Conservation (phyloP, 2,888 invertebrate species). For the Drosophila lutescens region DNA sequence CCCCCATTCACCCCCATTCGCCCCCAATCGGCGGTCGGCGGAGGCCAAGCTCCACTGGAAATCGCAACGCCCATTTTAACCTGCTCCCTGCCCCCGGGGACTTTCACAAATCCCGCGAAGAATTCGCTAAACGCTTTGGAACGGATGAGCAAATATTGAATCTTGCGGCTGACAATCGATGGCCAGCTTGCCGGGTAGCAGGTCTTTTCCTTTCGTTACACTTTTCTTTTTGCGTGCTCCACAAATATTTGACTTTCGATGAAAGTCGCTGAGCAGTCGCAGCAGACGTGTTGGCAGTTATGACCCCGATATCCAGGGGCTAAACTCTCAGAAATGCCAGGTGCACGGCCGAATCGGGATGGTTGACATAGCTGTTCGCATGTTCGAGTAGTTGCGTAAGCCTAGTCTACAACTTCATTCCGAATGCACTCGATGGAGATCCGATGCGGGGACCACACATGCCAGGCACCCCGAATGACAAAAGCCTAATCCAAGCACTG, state of each 20-base stretch:
- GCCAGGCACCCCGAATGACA: constrained; percentile 38
- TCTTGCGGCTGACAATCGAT: constrained; percentile 36
- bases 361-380: constrained; percentile 59
- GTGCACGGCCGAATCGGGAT: constrained; percentile 53
- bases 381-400: constrained; percentile 42
- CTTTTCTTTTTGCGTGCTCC: constrained; percentile 70
- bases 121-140: constrained; percentile 43
- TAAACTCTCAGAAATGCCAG: constrained; percentile 57
- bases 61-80: constrained; percentile 58
- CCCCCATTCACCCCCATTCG: constrained; percentile 49
- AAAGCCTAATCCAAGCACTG: background rate
- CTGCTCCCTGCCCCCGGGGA: constrained; percentile 50
- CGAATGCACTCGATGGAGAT: constrained; percentile 43
- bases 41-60: constrained; percentile 62
- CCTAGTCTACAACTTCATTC: constrained; percentile 58
- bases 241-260: constrained; percentile 79
- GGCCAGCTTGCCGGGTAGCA: background rate
- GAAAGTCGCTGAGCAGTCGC: constrained; percentile 55
- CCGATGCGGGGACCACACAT: constrained; percentile 37
- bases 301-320: constrained; percentile 62
- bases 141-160: constrained; percentile 65
- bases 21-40: constrained; percentile 32
- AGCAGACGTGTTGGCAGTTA: constrained; percentile 55
- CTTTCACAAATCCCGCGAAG: constrained; percentile 72
- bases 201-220: constrained; percentile 72